phyloP scores from a whole-genome alignment of 2,113 vertebrate genomes.

The Toxotes jaculatrix region DNA sequence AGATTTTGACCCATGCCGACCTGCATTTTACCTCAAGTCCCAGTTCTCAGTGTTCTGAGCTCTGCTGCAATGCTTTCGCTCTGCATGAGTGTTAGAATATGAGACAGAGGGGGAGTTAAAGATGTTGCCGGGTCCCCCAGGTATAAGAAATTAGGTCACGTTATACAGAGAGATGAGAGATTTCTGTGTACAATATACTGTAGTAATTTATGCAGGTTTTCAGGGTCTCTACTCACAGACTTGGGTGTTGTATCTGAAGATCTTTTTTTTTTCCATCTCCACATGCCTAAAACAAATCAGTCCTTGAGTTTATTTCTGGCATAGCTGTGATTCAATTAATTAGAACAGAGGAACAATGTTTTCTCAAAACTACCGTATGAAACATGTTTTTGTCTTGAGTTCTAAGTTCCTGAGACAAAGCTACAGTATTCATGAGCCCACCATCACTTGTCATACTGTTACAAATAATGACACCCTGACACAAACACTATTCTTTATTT shows the following conservation, averaged over 20 bases:
- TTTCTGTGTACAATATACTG: conserved; percentile 69
- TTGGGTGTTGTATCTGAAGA: conserved; percentile 71
- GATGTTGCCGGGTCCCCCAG: conserved; percentile 71
- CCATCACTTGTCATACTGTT: conserved; percentile 26
- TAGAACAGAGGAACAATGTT: conserved; percentile 66
- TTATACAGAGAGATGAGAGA: conserved; percentile 71
- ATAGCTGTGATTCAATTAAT: conserved; percentile 73
- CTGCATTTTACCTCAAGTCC: conserved; percentile 47
- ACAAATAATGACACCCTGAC: conserved; percentile 17
- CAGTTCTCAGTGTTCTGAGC: conserved; percentile 26
- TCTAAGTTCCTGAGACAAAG: conserved; percentile 43
- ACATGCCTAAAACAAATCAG: conserved; percentile 70
- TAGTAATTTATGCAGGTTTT: conserved; percentile 80
- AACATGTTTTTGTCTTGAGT: conserved; percentile 41
- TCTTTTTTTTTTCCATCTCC: conserved; percentile 36
- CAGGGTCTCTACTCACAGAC: conserved; percentile 65
- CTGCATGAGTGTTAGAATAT: conserved; percentile 42
- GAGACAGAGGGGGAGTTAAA: conserved; percentile 64
- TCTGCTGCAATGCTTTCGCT: conserved; percentile 46
- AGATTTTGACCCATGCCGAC: conserved; percentile 36
- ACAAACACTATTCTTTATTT: background rate
- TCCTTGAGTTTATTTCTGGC: conserved; percentile 69
- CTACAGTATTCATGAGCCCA: conserved; percentile 40
- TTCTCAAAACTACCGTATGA: conserved; percentile 46
- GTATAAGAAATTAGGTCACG: conserved; percentile 81